Percentiles rank a stretch among this genome's conserved stretches.
These are phyloP conservation scores for Arion vulgaris DNA, from an alignment of 1,140 invertebrate species.

Conservation along the genomic window DNA sequence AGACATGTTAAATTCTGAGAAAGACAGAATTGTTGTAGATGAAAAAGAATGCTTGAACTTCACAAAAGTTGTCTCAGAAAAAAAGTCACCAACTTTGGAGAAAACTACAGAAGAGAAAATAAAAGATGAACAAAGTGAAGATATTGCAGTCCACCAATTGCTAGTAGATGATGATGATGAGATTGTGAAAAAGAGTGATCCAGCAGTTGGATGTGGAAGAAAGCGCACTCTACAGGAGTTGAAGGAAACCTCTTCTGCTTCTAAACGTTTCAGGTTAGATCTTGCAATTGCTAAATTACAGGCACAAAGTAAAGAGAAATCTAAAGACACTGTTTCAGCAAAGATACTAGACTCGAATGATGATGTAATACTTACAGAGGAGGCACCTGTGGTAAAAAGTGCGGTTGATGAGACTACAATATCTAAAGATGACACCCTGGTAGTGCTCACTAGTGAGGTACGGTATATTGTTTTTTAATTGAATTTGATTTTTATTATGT, in stretches of 20 bases:
- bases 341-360: not conserved
- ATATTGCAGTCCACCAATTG: not conserved
- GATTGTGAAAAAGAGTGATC: not conserved
- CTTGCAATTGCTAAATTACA: not conserved
- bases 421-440: not conserved
- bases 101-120: not conserved
- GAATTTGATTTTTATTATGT: too few species aligned
- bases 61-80: not conserved
- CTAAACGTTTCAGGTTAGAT: not conserved
- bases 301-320: not conserved
- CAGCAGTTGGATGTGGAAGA: not conserved
- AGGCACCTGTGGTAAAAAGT: not conserved
- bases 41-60: not conserved
- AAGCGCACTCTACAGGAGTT: not conserved
- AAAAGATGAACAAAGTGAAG: not conserved
- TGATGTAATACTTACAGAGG: not conserved
- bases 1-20: not conserved
- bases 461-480: too few species aligned
- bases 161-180: not conserved
- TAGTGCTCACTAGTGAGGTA: not conserved
- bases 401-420: not conserved
- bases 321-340: not conserved
- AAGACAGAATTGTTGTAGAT: not conserved
- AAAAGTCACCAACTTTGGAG: not conserved
- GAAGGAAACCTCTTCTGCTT: not conserved